These are phyloP conservation scores for Aviceda subcristata DNA, from an alignment of 2,113 vertebrate species.

Conservation along the genomic window DNA sequence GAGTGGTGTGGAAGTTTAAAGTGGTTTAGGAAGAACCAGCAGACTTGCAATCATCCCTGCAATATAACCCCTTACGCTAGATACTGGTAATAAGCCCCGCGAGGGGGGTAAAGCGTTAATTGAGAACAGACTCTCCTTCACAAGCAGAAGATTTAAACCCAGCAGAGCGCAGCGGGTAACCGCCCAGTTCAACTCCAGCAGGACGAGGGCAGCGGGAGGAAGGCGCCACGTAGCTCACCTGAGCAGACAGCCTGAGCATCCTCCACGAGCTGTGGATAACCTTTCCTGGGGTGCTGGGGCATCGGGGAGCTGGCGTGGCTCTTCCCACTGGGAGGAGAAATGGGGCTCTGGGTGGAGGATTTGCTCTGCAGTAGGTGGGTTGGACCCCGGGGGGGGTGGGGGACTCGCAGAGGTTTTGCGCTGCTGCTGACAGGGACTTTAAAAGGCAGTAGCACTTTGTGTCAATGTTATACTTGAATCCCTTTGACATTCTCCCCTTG, in stretches of 20 bases:
- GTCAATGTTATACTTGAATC: not conserved
- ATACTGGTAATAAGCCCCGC: not conserved
- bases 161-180: not conserved
- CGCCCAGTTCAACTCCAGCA: not conserved
- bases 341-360: not conserved
- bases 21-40: not conserved
- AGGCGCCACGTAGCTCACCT: fast-evolving
- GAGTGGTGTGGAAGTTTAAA: not conserved
- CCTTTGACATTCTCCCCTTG: not conserved
- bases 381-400: fast-evolving
- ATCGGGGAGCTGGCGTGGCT: fast-evolving
- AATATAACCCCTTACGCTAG: not conserved
- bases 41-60: not conserved
- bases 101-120: not conserved
- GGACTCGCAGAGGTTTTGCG: not conserved
- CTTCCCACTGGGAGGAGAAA: not conserved
- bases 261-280: fast-evolving
- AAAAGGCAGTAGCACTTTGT: not conserved
- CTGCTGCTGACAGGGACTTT: not conserved
- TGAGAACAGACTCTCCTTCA: not conserved
- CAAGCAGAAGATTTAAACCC: not conserved
- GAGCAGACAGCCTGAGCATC: not conserved
- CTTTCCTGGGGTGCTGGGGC: fast-evolving
- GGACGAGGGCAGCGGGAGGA: not conserved
- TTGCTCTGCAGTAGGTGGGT: not conserved